Percentiles rank a stretch among this genome's conserved stretches.
phyloP scores from a whole-genome alignment of 2,888 invertebrate species.

The Trisateles emortualis region DNA sequence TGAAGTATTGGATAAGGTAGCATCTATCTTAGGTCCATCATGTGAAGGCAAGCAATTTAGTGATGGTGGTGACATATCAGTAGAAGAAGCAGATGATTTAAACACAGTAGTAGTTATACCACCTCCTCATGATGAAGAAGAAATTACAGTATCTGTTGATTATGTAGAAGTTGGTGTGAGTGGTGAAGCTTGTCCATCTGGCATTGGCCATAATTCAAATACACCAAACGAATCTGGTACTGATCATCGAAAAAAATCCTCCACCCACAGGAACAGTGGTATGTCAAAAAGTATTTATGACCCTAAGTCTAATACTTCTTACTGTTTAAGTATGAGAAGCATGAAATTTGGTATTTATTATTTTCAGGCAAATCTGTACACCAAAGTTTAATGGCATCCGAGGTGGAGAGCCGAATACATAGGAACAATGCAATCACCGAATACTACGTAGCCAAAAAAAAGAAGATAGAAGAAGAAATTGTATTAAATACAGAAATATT shows the following conservation, averaged over 20 bases:
- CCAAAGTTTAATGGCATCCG: background rate
- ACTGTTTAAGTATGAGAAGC: background rate
- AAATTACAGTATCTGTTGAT: background rate
- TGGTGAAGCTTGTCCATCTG: background rate
- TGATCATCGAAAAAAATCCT: background rate
- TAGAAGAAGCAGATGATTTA: background rate
- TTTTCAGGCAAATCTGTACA: background rate
- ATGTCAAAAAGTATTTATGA: background rate
- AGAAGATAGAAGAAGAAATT: background rate
- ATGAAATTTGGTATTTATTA: background rate
- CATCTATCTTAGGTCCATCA: background rate
- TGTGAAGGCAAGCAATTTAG: background rate
- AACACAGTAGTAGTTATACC: background rate
- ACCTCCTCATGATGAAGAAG: background rate
- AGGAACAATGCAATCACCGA: background rate
- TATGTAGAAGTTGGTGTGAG: background rate
- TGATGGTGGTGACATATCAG: background rate
- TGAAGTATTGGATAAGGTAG: constrained; percentile 9
- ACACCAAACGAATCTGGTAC: background rate
- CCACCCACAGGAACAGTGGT: background rate
- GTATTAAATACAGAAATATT: background rate
- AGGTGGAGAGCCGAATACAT: background rate
- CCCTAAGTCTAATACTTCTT: background rate
- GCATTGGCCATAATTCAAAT: background rate
- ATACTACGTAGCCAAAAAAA: background rate